Conservation (phyloP, 2,113 vertebrate genomes). For the Capreolus pygargus region DNA sequence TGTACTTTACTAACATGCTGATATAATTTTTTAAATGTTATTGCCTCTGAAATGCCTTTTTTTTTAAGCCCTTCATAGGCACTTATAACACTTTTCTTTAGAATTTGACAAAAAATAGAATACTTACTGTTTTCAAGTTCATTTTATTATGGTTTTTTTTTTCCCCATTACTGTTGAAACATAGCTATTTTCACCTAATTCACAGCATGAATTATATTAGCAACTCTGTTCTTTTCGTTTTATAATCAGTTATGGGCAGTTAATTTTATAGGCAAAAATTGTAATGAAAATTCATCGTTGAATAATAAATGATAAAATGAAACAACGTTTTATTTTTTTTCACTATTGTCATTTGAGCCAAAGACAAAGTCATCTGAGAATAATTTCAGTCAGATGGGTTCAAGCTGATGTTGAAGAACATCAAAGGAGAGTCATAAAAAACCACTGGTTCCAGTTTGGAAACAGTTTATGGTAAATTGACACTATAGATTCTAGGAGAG, state of each 20-base stretch:
- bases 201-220: neutral
- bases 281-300: neutral
- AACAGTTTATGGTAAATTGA: neutral
- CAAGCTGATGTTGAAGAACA: neutral
- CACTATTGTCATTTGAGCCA: neutral
- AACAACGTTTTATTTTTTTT: neutral
- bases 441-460: neutral
- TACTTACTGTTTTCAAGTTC: neutral
- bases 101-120: neutral
- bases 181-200: conserved; percentile 18
- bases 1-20: conserved; percentile 67
- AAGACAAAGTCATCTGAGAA: neutral
- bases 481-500: neutral
- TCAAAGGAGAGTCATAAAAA: neutral
- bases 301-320: neutral
- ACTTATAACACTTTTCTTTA: neutral
- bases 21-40: neutral
- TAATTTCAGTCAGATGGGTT: neutral
- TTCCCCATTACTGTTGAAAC: neutral
- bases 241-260: neutral
- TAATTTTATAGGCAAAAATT: conserved; percentile 28
- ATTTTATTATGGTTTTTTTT: neutral
- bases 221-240: neutral
- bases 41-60: neutral
- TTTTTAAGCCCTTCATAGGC: neutral